Evolutionary conservation across 2,888 invertebrate species (phyloP).

Genomic region (Mimumesa dahlbomi): DNA sequence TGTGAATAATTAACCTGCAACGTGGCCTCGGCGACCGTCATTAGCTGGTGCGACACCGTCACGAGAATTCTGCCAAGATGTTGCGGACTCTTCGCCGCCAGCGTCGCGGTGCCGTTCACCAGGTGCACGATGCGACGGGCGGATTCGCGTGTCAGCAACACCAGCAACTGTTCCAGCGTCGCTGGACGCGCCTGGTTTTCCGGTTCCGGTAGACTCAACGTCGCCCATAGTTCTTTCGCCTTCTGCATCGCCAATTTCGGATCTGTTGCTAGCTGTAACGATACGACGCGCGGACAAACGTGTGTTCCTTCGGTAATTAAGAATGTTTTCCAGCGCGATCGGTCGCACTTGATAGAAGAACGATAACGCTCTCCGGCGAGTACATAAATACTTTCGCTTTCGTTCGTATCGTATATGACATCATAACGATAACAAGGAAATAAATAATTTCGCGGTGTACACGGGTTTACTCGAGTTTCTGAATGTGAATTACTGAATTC

Average conservation of each 20-base stretch:
- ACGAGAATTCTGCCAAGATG: slow-evolving; percentile 67
- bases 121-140: slow-evolving; percentile 90
- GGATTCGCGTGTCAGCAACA: slow-evolving; percentile 88
- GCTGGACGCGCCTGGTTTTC: slow-evolving; percentile 92
- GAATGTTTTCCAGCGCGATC: too few species aligned
- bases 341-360: too few species aligned
- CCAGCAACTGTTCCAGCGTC: slow-evolving; percentile 89
- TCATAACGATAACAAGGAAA: too few species aligned
- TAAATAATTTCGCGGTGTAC: too few species aligned
- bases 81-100: slow-evolving; percentile 83
- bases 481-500: too few species aligned
- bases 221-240: slow-evolving; percentile 87
- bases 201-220: slow-evolving; percentile 89
- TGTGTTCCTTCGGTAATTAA: too few species aligned
- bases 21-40: slow-evolving; percentile 84
- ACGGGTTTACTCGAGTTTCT: too few species aligned
- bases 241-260: slow-evolving; percentile 88
- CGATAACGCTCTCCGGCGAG: too few species aligned
- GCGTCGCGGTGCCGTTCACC: slow-evolving; percentile 86
- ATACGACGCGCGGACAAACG: too few species aligned
- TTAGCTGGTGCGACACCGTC: slow-evolving; percentile 81
- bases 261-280: slow-evolving; percentile 87
- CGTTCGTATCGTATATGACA: too few species aligned
- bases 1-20: slow-evolving; percentile 82
- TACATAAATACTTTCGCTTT: too few species aligned